phyloP scores from a whole-genome alignment of 2,797 vertebrate genomes.

The Typhlichthys eigenmanni region DNA sequence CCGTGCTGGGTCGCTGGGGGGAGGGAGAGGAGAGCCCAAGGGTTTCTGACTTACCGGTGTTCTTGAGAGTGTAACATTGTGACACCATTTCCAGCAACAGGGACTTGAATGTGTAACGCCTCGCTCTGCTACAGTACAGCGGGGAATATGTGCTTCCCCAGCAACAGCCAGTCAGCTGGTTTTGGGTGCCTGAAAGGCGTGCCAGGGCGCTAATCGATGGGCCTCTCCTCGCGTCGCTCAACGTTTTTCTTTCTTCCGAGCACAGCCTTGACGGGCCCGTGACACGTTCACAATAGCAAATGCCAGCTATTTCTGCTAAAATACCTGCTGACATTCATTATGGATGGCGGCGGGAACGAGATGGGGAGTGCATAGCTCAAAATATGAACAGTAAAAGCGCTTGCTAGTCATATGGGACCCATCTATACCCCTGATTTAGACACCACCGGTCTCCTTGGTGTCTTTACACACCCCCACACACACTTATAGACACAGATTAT shows the following conservation, averaged over 20 bases:
- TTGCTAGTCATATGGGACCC: constrained; percentile 52
- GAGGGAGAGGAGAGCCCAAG: constrained; percentile 36
- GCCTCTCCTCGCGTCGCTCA: constrained; percentile 8
- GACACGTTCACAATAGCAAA: constrained; percentile 15
- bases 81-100: constrained; percentile 15
- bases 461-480: constrained; percentile 17
- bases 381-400: constrained; percentile 27
- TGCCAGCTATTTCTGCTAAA: constrained; percentile 24
- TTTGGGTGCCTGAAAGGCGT: constrained; percentile 46
- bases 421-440: constrained; percentile 55
- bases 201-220: constrained; percentile 29
- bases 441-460: constrained; percentile 35
- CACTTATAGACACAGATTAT: constrained; percentile 18
- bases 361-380: constrained; percentile 28
- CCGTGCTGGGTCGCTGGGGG: constrained; percentile 34
- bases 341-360: constrained; percentile 18
- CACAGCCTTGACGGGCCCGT: constrained; percentile 9
- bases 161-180: no score
- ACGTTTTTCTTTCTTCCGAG: constrained; percentile 10
- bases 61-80: constrained; percentile 8
- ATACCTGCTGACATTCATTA: constrained; percentile 17
- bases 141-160: no score
- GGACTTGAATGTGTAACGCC: no score
- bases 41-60: constrained; percentile 30
- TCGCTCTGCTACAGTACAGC: no score